Percentiles rank a stretch among this genome's conserved stretches.
phyloP scores from a whole-genome alignment of 2,888 invertebrate genomes.

The Acanthacorydalis orientalis region DNA sequence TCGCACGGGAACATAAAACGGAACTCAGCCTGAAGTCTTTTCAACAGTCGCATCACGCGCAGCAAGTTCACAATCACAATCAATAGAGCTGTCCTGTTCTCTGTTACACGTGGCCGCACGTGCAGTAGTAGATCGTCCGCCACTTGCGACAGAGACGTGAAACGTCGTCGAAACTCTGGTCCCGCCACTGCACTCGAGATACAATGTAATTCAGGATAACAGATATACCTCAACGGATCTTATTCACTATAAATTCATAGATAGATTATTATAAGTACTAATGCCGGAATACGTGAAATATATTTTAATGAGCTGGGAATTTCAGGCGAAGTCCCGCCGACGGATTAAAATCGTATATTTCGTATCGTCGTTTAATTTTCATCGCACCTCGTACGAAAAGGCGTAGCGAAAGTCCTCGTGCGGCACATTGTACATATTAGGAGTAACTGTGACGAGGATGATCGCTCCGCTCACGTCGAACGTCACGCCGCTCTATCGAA shows the following conservation, averaged over 20 bases:
- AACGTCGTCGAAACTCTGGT: too few species aligned
- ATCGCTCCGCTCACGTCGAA: too few species aligned
- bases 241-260: not conserved
- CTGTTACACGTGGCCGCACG: conserved; percentile 7
- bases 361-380: too few species aligned
- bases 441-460: not conserved
- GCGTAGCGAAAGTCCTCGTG: too few species aligned
- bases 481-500: too few species aligned
- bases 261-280: not conserved
- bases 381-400: too few species aligned
- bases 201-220: conserved; percentile 6
- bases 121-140: not conserved
- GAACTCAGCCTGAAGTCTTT: conserved; percentile 48
- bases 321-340: too few species aligned
- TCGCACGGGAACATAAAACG: conserved; percentile 77
- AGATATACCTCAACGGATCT: conserved; percentile 5
- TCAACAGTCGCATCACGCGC: conserved; percentile 32
- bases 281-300: too few species aligned
- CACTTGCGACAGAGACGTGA: not conserved
- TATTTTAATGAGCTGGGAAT: too few species aligned
- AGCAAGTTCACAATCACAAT: conserved; percentile 33
- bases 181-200: conserved; percentile 1
- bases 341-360: too few species aligned
- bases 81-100: conserved; percentile 7
- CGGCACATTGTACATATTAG: not conserved